These are phyloP conservation scores for Lepus timidus DNA, from an alignment of 2,113 vertebrate species.

Conservation along the genomic window DNA sequence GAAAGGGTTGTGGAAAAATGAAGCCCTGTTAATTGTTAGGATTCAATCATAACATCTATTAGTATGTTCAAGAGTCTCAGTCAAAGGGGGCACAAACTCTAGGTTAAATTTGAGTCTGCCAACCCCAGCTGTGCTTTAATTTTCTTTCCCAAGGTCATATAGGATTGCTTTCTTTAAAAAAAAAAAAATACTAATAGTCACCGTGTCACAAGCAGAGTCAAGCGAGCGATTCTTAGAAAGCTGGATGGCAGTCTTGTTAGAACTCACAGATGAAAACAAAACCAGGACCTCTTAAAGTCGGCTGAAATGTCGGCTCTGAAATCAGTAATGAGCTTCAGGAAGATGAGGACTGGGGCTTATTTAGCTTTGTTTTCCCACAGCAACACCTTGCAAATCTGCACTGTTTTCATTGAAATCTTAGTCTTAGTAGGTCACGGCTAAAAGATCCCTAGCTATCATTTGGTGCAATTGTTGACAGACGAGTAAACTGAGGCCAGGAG, in stretches of 20 bases:
- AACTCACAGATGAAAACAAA: not conserved
- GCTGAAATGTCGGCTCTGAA: not conserved
- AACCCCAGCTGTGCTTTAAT: slow-evolving; percentile 57
- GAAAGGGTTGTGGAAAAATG: not conserved
- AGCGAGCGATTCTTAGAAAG: slow-evolving; percentile 9
- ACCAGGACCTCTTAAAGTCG: not conserved
- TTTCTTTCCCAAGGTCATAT: slow-evolving; percentile 56
- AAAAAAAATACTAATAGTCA: not conserved
- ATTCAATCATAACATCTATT: slow-evolving; percentile 34
- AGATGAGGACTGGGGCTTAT: not conserved
- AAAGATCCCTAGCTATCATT: not conserved
- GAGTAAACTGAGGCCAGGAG: not conserved
- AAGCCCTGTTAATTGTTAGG: not conserved
- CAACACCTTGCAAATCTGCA: not conserved
- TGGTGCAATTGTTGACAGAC: not conserved
- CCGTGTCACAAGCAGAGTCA: slow-evolving; percentile 7
- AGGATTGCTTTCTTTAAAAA: slow-evolving; percentile 21
- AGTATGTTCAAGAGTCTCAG: not conserved
- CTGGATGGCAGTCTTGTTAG: not conserved
- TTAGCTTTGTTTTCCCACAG: not conserved
- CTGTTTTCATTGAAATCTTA: not conserved
- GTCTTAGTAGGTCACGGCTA: not conserved
- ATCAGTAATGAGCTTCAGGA: not conserved
- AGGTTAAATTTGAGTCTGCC: not conserved
- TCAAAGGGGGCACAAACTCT: not conserved